A percentile compares a stretch with the other conserved stretches of the same genome.
These are phyloP conservation scores for Chelonia mydas DNA, from an alignment of 2,797 vertebrate species.

Conservation along the genomic window DNA sequence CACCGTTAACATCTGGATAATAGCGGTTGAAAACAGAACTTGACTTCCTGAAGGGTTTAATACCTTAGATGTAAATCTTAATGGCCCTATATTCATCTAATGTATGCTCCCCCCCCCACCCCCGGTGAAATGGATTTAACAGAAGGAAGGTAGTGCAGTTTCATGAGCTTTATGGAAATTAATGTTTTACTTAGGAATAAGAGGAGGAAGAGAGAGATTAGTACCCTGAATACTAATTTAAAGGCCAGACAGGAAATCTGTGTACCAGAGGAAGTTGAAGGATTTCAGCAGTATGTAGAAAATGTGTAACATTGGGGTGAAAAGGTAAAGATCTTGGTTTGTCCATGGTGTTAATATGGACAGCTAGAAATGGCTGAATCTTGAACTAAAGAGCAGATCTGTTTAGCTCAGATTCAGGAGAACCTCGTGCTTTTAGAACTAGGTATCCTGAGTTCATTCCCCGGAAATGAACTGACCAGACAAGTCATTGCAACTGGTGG, in stretches of 20 bases:
- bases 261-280: background rate
- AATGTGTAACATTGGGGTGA: background rate
- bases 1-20: background rate
- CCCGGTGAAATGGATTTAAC: background rate
- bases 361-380: background rate
- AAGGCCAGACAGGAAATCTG: background rate
- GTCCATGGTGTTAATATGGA: background rate
- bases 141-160: background rate
- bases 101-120: background rate
- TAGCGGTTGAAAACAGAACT: background rate
- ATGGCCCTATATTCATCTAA: background rate
- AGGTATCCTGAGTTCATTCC: background rate
- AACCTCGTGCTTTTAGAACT: background rate
- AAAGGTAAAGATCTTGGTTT: background rate
- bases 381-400: background rate
- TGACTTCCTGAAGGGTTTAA: background rate
- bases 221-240: background rate
- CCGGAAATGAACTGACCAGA: background rate
- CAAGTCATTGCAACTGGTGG: background rate
- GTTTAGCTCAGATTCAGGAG: background rate
- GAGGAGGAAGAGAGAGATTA: background rate
- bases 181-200: background rate
- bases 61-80: background rate
- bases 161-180: background rate
- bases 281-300: background rate